Evolutionary conservation across 2,888 invertebrate species (phyloP), one percentile per base, ranked within the genome.

Genomic region (Eupsilia transversa): DNA sequence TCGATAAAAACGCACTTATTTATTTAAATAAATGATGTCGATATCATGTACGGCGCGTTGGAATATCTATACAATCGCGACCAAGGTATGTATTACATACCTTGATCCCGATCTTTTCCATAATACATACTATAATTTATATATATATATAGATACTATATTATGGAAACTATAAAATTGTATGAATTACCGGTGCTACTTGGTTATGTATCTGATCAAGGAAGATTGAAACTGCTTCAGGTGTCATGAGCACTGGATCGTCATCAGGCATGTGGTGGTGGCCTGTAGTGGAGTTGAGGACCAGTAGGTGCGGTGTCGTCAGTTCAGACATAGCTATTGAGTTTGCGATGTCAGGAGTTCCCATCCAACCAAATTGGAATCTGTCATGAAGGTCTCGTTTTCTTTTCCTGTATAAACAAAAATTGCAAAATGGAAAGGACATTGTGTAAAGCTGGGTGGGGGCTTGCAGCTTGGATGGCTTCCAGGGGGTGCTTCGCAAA

Each of bases 291-390:
- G 99, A 98, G 94, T 99, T 99, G 70, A 99, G 97, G 1, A 99
- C 99, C 71, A 99, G 96, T 72, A 99, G 94, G 94, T 98, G 98
- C 0, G 99, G 99, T 43, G 98, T 96, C 0, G 98, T 97, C 86
- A 99, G 94, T 82, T 98, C 97, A 80, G 97, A 97, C 98, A 99
- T 98, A 20, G 98, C 99, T 89, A 99, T 99, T 73, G 98, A 98
- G 95, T 99, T 99, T 20, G 99, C 99, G 82, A 99, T 96, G 72
- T 99, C 98, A 5, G 98, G 98, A 83, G 97, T 98, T 0, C 98
- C 99, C 93, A 99, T 97, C 99, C 99, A 99, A 56, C 99, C 99
- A 96, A 99, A 99, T 94, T 99, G 99, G 92, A 98, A 99, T 86
- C 97, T 94, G 93, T 97, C 97, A 90, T 99, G 98, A 88, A 98